These are phyloP conservation scores for Micronycteris hirsuta DNA, from an alignment of 2,113 vertebrate genomes.

Conservation along the genomic window DNA sequence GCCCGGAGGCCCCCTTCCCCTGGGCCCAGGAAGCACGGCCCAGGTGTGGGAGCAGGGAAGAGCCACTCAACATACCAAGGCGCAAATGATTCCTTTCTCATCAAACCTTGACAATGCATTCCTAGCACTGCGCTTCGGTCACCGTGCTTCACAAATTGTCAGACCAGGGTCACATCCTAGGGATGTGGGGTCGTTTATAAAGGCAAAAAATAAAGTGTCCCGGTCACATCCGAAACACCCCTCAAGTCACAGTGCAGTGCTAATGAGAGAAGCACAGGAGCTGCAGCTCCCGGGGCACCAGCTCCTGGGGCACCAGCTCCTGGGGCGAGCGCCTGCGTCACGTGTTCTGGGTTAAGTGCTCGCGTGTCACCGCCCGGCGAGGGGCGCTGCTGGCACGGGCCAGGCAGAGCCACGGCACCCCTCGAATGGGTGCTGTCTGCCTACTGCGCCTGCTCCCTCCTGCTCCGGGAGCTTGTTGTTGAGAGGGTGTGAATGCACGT, in stretches of 20 bases:
- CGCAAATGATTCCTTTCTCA: not conserved
- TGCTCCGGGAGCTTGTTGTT: not conserved
- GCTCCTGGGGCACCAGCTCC: rapidly evolving
- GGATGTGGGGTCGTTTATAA: not conserved
- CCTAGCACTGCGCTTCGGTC: not conserved
- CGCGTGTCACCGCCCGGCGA: too few species aligned
- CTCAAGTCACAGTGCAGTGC: not conserved
- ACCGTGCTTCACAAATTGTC: too few species aligned
- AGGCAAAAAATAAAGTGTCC: not conserved
- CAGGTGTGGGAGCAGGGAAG: rapidly evolving
- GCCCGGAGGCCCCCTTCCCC: not conserved
- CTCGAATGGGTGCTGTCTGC: too few species aligned
- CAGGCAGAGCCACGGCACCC: too few species aligned
- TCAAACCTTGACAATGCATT: not conserved
- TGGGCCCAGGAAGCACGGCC: not conserved
- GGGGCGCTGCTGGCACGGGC: too few species aligned
- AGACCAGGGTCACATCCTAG: not conserved
- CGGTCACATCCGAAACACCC: not conserved
- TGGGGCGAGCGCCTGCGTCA: not conserved
- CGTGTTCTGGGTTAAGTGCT: rapidly evolving
- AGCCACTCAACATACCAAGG: not conserved
- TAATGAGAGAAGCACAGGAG: too few species aligned
- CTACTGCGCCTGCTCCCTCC: too few species aligned
- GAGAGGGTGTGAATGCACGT: not conserved
- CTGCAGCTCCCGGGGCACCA: rapidly evolving